Percentiles rank a stretch among this genome's conserved stretches.
Conservation (phyloP, 2,888 invertebrate species). For the Andrena dorsata region DNA sequence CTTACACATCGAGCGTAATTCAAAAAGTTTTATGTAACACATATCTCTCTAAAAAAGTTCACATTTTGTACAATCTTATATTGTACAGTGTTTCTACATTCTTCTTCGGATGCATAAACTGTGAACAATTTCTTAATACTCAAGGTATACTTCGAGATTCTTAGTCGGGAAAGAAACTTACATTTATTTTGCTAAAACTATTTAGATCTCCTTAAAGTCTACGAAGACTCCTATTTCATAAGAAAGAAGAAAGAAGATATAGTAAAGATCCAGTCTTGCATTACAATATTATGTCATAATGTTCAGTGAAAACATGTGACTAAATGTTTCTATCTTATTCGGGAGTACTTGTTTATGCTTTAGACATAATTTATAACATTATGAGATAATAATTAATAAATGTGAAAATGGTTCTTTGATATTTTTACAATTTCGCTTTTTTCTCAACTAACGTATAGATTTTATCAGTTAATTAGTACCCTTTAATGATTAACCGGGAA, state of each 20-base stretch:
- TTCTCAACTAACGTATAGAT: conserved; percentile 57
- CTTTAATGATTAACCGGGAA: conserved; percentile 63
- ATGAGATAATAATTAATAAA: conserved; percentile 51
- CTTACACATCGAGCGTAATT: conserved; percentile 26
- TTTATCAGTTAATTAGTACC: conserved; percentile 57
- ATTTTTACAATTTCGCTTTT: conserved; percentile 60
- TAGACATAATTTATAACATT: conserved; percentile 57
- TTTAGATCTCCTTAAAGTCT: conserved; percentile 57
- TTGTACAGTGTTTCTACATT: conserved; percentile 43
- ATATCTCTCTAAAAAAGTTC: conserved; percentile 32
- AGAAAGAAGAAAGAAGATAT: conserved; percentile 59
- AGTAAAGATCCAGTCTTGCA: conserved; percentile 71
- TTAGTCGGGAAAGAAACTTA: conserved; percentile 39
- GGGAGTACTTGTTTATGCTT: conserved; percentile 41
- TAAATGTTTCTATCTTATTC: conserved; percentile 60
- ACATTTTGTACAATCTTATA: conserved; percentile 70
- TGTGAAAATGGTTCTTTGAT: conserved; percentile 50
- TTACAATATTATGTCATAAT: conserved; percentile 71
- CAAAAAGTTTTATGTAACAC: conserved; percentile 56
- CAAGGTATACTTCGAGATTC: conserved; percentile 49
- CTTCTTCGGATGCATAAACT: conserved; percentile 42
- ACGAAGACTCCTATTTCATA: conserved; percentile 60
- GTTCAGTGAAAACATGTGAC: conserved; percentile 60
- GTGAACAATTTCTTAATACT: conserved; percentile 58
- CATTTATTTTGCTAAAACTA: conserved; percentile 45